Evolutionary conservation across 1,140 invertebrate genomes (phyloP), one percentile per base, ranked within the genome.

Genomic region (Caenorhabditis tropicalis): DNA sequence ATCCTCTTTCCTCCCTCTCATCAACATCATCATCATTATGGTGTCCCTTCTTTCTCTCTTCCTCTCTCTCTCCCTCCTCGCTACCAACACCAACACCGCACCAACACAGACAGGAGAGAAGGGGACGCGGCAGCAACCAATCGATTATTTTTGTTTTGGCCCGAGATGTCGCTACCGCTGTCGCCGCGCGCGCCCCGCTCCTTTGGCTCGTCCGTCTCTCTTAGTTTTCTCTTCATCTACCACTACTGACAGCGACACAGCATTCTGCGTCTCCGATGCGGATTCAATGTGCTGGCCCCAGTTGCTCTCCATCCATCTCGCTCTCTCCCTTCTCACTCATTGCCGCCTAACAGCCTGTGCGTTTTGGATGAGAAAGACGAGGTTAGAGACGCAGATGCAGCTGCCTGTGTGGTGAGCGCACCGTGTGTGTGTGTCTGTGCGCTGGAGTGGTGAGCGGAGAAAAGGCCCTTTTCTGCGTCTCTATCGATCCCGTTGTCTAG

Each of bases 131-230:
- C 58, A 15, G 58, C 65, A 15, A n/a, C 21, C 65, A 74, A 74
- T 74, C 65, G 65, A 74, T 74, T 74, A 74, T 74, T 74, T 56
- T 74, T 74, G 65, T 74, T 74, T 74, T 74, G 65, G 65, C 33
- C 36, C 65, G 65, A 12, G 65, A 31, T 24, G 36, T 24, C 24
- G 53, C 53, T 36, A 24, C 29, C 29, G 65, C 29, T 31, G 65
- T 31, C 36, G 33, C 36, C 65, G 36, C 36, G 65, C 65, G 36
- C 36, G 36, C 65, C 60, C 36, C 36, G 36, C 65, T 74, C 65
- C 36, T 74, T 31, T 74, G 53, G 53, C 53, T 58, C 53, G n/a
- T 29, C 53, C 27, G 3, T 58, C n/a, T 58, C n/a, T 58, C 53
- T 58, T n/a, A n/a, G n/a, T 12, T 46, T 15, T 74, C n/a, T 43